Base-by-base conservation (phyloP, 1,140 invertebrate genomes). In the Neoseiulus cucumeris region DNA sequence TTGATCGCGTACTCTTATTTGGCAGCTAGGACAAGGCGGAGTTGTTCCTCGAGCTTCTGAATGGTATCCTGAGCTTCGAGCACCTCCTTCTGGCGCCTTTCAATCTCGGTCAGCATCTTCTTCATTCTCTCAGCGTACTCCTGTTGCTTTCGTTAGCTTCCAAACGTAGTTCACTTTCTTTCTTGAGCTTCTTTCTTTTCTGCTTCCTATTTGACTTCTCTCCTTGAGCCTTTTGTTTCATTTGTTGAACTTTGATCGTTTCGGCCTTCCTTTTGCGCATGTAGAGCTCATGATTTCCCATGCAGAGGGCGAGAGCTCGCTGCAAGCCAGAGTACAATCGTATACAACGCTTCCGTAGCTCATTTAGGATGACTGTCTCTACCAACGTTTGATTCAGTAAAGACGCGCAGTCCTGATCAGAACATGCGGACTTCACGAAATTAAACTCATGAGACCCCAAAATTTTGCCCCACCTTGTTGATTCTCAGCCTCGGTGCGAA, bases 201-300 rank as follows among this genome's bases (percentile, higher is more conserved):
- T 74, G 74, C 66, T 74, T 71, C 64, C 71, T 72, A 7, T 70
- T 70, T 66, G 85, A 79, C 74, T 91, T 92, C 72, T 94, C 91
- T 73, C 95, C 91, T 28, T 86, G 80, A 14, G 92, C 91, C 80
- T 97, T 91, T 66, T 91, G 88, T 79, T 97, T 97, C 93, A 97
- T 97, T 77, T 97, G 93, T 77, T 97, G 93, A 7, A 83, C 91
- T 78, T 97, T 93, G 74, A 97, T 97, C n/a, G 92, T 91, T 76
- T 97, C 93, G 5, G 93, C 89, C 75, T 93, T 95, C 69, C 93
- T 82, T 72, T 93, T 80, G 67, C 92, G 81, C 91, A 97, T 97
- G 74, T 94, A 97, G 68, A 97, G 78, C 76, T 97, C 93, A 77
- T 97, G 93, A 77, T 97, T 97, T 47, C 93, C 93, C 87, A 97